Conservation (phyloP, 1,140 invertebrate genomes). For the Periplaneta americana region DNA sequence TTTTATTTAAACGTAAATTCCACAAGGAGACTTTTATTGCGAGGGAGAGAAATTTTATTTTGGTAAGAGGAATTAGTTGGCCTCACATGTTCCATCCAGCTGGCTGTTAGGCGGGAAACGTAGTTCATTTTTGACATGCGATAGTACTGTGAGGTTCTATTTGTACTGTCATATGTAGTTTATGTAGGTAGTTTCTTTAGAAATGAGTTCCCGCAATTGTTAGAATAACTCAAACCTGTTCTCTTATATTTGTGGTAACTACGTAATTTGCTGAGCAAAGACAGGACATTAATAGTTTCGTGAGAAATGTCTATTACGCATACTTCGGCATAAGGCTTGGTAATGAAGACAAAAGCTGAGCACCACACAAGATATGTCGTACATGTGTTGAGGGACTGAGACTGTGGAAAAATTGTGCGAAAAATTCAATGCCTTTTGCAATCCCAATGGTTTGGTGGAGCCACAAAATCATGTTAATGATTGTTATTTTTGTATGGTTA, state of each 20-base stretch:
- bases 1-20: not conserved
- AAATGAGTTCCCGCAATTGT: not conserved
- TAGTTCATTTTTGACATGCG: not conserved
- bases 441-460: not conserved
- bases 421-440: not conserved
- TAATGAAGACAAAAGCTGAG: not conserved
- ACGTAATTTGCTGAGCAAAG: not conserved
- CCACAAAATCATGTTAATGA: not conserved
- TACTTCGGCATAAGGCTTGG: not conserved
- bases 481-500: not conserved
- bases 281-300: not conserved
- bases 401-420: not conserved
- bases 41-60: no score
- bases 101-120: no score
- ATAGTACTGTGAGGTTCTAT: not conserved
- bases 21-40: not conserved
- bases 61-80: not conserved
- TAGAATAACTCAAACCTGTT: not conserved
- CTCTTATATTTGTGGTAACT: not conserved
- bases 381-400: not conserved
- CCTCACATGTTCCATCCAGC: not conserved
- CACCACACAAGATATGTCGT: constrained; percentile 3
- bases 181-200: not conserved
- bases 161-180: no score
- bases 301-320: not conserved